These are phyloP conservation scores for Drosophila bocki DNA, from an alignment of 1,140 invertebrate genomes.

Conservation along the genomic window DNA sequence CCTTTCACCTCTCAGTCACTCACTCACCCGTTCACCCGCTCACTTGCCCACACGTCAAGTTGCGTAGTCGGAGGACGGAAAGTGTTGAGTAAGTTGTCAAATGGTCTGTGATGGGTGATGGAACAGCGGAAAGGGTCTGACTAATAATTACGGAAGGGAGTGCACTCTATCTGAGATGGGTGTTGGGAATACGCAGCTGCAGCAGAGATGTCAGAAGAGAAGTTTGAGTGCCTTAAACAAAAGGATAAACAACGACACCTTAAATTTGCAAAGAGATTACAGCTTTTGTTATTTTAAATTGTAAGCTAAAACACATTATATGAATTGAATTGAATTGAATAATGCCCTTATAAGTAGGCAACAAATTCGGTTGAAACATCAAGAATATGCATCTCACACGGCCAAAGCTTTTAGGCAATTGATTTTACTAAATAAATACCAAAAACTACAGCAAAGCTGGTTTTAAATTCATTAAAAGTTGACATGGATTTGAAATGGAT, in stretches of 20 bases:
- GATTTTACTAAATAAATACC: no score
- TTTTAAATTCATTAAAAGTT: conserved; percentile 19
- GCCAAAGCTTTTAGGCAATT: no score
- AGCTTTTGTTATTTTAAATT: neutral
- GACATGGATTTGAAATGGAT: conserved; percentile 45
- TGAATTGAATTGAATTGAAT: no score
- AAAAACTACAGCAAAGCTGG: no score
- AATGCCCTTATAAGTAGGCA: neutral
- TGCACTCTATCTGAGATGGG: conserved; percentile 3
- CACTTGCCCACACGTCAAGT: conserved; percentile 48
- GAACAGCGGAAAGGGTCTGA: conserved; percentile 13
- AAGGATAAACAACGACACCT: neutral
- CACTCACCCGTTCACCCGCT: neutral
- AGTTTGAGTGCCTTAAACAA: neutral
- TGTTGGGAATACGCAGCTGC: neutral
- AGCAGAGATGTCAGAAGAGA: neutral
- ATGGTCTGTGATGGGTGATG: conserved; percentile 53
- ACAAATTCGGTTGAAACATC: neutral
- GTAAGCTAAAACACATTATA: neutral
- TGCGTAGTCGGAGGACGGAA: conserved; percentile 38
- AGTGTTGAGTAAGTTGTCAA: conserved; percentile 69
- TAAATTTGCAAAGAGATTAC: neutral
- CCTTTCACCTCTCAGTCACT: conserved; percentile 8
- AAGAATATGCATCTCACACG: neutral
- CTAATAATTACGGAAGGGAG: conserved; percentile 30